phyloP scores from a whole-genome alignment of 1,140 invertebrate genomes.

The Saccostrea echinata region DNA sequence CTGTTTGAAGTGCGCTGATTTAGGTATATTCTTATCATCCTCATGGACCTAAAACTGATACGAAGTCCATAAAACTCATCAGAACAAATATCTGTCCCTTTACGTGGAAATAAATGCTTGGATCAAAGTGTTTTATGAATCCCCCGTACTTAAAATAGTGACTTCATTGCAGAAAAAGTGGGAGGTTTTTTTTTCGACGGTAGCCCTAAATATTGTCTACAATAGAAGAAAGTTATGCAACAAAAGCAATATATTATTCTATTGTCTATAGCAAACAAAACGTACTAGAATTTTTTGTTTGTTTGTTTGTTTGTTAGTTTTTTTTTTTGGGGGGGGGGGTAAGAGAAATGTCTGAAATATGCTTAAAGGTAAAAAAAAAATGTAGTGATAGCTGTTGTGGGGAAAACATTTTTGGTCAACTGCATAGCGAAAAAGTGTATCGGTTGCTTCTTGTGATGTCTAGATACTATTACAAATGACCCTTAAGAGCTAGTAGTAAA shows the following conservation, averaged over 20 bases:
- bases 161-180: constrained; percentile 3
- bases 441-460: not conserved
- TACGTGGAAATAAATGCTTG: not conserved
- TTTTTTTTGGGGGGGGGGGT: too few species aligned
- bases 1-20: constrained; percentile 17
- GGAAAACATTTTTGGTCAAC: not conserved
- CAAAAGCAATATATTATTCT: too few species aligned
- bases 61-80: constrained; percentile 32
- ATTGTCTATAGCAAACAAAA: too few species aligned
- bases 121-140: constrained; percentile 16
- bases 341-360: too few species aligned
- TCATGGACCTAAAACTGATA: constrained; percentile 22
- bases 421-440: not conserved
- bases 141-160: not conserved
- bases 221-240: too few species aligned
- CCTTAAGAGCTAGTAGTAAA: not conserved
- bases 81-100: constrained; percentile 2
- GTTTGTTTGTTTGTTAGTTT: too few species aligned
- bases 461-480: not conserved
- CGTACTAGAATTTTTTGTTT: too few species aligned
- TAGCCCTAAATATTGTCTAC: not conserved
- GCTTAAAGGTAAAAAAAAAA: too few species aligned
- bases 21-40: constrained; percentile 1
- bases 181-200: not conserved
- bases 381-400: not conserved